Percentiles rank a stretch among this genome's conserved stretches.
Evolutionary conservation across 2,797 vertebrate genomes (phyloP).

Genomic region (Malurus splendens): DNA sequence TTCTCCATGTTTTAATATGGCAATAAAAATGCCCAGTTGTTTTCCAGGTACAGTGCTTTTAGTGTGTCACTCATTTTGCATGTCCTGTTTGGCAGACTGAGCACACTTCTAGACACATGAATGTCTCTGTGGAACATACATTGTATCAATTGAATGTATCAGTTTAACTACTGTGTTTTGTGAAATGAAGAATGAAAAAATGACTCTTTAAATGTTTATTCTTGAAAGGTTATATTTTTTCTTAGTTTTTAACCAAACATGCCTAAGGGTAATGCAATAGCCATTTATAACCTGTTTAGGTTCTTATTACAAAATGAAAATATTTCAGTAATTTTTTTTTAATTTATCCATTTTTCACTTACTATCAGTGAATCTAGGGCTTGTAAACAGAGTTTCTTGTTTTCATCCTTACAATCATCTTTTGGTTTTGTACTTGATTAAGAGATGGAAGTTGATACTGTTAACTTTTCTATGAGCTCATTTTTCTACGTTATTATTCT

Average conservation of each 20-base stretch:
- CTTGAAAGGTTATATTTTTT: background rate
- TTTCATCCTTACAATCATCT: background rate
- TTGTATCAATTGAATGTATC: background rate
- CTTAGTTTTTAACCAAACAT: background rate
- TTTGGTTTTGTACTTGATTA: background rate
- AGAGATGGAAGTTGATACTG: background rate
- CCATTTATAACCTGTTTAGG: background rate
- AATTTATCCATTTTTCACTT: background rate
- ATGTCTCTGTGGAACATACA: background rate
- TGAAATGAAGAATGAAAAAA: background rate
- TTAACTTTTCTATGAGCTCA: background rate
- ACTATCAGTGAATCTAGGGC: background rate
- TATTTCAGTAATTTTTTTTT: background rate
- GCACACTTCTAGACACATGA: background rate
- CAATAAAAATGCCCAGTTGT: background rate
- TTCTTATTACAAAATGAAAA: background rate
- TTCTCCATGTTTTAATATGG: background rate
- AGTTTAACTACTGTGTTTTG: background rate
- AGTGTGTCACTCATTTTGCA: background rate
- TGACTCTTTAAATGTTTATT: background rate
- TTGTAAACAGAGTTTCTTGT: background rate
- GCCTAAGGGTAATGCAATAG: background rate
- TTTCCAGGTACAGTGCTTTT: background rate
- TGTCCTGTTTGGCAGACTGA: background rate
- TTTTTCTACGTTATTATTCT: background rate